phyloP scores from a whole-genome alignment of 1,140 invertebrate genomes.

The Pemphigus obesinymphae region DNA sequence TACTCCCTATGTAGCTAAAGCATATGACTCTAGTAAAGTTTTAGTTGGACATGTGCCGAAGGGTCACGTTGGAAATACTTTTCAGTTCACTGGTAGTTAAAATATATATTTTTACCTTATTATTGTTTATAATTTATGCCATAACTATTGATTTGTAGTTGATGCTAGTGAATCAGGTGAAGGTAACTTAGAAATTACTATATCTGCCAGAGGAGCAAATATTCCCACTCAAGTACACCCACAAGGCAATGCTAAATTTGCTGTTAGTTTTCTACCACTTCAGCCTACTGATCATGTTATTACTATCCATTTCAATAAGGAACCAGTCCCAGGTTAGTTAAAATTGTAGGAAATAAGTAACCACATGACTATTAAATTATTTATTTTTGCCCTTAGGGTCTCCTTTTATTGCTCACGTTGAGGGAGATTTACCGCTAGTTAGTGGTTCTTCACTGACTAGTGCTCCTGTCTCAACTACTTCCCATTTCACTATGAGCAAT shows the following conservation, averaged over 20 bases:
- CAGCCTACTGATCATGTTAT: conserved; percentile 91
- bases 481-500: conserved; percentile 63
- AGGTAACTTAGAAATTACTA: conserved; percentile 95
- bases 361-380: background rate
- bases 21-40: conserved; percentile 86
- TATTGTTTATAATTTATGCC: background rate
- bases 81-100: conserved; percentile 71
- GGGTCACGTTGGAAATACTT: conserved; percentile 69
- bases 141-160: conserved; percentile 56
- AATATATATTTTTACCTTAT: background rate
- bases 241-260: conserved; percentile 81
- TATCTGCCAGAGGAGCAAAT: conserved; percentile 86
- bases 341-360: background rate
- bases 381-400: conserved; percentile 56
- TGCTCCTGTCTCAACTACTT: conserved; percentile 60
- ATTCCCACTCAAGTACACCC: conserved; percentile 97
- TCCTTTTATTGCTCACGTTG: conserved; percentile 70
- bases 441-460: conserved; percentile 63
- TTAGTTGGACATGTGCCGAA: conserved; percentile 78
- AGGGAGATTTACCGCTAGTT: conserved; percentile 63
- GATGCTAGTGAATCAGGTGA: conserved; percentile 95
- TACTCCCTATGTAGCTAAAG: conserved; percentile 87
- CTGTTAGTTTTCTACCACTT: conserved; percentile 90
- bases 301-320: conserved; percentile 95
- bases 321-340: conserved; percentile 59